Evolutionary conservation across 2,113 vertebrate genomes (phyloP).

Genomic region (Mormyrus lacerda): DNA sequence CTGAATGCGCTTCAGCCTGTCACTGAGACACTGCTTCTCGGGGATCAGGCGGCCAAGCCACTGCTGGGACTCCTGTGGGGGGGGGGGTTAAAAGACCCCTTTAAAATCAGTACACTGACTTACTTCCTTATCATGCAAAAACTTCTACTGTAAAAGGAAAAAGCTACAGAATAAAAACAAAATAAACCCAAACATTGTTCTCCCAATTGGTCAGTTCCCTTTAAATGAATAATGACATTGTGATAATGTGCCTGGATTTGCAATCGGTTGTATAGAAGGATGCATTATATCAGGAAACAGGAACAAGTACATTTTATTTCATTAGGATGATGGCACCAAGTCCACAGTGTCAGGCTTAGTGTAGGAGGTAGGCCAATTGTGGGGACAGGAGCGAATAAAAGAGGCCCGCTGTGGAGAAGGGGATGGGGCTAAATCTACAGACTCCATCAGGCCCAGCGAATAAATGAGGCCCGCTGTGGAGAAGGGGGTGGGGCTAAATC

Average conservation of each 20-base stretch:
- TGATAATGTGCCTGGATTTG: not conserved
- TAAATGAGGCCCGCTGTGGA: not conserved
- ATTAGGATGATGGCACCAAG: not conserved
- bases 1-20: conserved; percentile 91
- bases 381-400: not conserved
- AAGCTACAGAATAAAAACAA: not conserved
- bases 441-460: not conserved
- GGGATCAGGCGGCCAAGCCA: conserved; percentile 91
- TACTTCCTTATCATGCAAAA: not conserved
- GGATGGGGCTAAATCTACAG: not conserved
- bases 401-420: too few relatives aligned
- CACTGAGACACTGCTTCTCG: conserved; percentile 89
- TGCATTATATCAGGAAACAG: not conserved
- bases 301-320: not conserved
- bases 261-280: not conserved
- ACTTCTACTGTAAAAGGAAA: not conserved
- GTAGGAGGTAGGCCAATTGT: not conserved
- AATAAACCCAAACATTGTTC: not conserved
- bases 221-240: not conserved
- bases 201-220: not conserved
- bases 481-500: not conserved
- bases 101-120: not conserved
- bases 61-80: conserved; percentile 86
- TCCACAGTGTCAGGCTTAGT: not conserved
- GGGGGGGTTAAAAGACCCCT: not conserved